Evolutionary conservation across 2,888 invertebrate species (phyloP).

Genomic region (Ochlodes sylvanus): DNA sequence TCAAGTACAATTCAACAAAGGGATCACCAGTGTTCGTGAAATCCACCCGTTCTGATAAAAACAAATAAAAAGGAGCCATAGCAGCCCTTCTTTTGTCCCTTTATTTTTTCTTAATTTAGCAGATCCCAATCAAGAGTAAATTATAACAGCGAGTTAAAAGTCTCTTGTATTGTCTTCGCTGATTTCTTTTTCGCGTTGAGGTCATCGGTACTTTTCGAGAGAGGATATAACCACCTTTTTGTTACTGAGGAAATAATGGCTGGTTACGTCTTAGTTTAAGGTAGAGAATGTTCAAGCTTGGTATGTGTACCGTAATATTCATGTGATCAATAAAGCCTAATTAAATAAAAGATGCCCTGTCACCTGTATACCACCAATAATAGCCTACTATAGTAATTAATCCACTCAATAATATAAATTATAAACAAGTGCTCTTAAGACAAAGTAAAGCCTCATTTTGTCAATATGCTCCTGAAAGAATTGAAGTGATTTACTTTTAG

Average conservation of each 20-base stretch:
- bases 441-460: too few species aligned
- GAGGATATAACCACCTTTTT: constrained; percentile 48
- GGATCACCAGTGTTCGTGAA: constrained; percentile 73
- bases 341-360: too few species aligned
- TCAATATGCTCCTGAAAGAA: too few species aligned
- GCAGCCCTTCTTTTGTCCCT: constrained; percentile 66
- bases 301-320: too few species aligned
- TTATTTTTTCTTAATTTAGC: constrained; percentile 84
- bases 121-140: constrained; percentile 84
- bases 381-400: too few species aligned
- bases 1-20: constrained; percentile 62
- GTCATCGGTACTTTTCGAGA: constrained; percentile 71
- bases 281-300: too few species aligned
- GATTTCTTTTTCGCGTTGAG: constrained; percentile 64
- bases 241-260: background rate
- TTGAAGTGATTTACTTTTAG: background rate
- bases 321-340: too few species aligned
- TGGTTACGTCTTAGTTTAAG: too few species aligned
- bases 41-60: constrained; percentile 77
- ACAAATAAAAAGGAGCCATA: constrained; percentile 66
- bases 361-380: too few species aligned
- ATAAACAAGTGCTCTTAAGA: too few species aligned
- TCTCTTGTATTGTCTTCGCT: constrained; percentile 74
- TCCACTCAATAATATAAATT: too few species aligned
- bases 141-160: constrained; percentile 83